Evolutionary conservation across 2,113 vertebrate genomes (phyloP).

Genomic region (Bucco capensis): DNA sequence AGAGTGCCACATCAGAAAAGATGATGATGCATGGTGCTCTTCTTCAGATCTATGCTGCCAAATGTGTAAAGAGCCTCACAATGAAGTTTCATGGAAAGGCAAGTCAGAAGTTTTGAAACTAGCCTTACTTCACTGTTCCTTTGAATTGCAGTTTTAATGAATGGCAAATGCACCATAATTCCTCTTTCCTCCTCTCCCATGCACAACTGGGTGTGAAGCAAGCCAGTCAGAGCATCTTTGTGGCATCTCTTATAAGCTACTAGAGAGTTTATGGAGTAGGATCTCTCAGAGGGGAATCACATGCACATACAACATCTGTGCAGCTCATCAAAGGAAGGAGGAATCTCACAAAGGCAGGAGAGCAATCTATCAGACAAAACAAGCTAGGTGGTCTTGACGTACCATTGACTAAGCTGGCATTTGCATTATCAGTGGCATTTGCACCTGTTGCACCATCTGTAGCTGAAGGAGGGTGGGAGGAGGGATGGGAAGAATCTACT

Average conservation of each 20-base stretch:
- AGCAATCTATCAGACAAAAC: conserved; percentile 67
- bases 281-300: conserved; percentile 64
- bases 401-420: conserved; percentile 99
- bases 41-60: neutral
- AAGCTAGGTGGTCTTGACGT: conserved; percentile 84
- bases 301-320: conserved; percentile 71
- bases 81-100: neutral
- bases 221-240: neutral
- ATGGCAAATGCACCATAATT: neutral
- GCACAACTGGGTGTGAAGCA: neutral
- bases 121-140: neutral
- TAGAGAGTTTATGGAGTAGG: neutral
- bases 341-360: conserved; percentile 63
- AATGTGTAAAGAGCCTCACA: neutral
- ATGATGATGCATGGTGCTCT: neutral
- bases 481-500: conserved; percentile 94
- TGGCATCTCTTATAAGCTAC: conserved; percentile 51
- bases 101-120: neutral
- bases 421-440: conserved; percentile 89
- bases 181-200: neutral
- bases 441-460: conserved; percentile 93
- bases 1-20: conserved; percentile 45
- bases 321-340: conserved; percentile 43
- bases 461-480: conserved; percentile 91
- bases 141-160: neutral